A percentile compares a stretch with the other conserved stretches of the same genome.
These are phyloP conservation scores for Anadara kagoshimensis DNA, from an alignment of 1,140 invertebrate genomes.

Conservation along the genomic window DNA sequence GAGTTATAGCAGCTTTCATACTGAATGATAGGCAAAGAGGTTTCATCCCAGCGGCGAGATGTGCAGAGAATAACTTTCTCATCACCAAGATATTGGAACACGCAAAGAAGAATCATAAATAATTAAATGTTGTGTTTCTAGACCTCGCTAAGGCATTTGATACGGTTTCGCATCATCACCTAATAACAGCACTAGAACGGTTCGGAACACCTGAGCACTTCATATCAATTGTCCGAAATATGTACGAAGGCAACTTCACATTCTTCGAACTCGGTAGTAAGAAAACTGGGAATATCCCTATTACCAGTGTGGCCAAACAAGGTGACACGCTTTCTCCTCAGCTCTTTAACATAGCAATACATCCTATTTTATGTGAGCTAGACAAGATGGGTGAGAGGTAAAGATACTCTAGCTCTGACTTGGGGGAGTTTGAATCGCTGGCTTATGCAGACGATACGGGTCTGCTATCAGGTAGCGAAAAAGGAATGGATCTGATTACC, in stretches of 20 bases:
- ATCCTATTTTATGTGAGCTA: neutral
- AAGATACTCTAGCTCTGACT: conserved; percentile 2
- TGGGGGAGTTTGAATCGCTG: conserved; percentile 15
- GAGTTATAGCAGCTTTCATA: neutral
- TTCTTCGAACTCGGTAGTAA: conserved; percentile 26
- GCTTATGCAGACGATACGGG: conserved; percentile 42
- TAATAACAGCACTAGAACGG: conserved; percentile 32
- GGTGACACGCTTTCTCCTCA: conserved; percentile 75
- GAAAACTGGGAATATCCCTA: conserved; percentile 1
- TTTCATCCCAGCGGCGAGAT: conserved; percentile 31
- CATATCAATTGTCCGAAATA: conserved; percentile 20
- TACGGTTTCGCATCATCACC: conserved; percentile 55
- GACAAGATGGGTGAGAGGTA: conserved; percentile 13
- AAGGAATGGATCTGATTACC: conserved; percentile 45
- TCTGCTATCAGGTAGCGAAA: too few species aligned
- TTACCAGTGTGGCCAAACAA: conserved; percentile 73
- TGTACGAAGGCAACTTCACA: conserved; percentile 25
- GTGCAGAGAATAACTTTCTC: conserved; percentile 28
- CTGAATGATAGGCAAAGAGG: conserved; percentile 31
- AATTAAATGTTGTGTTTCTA: conserved; percentile 32
- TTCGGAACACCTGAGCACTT: conserved; percentile 20
- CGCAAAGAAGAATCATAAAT: conserved; percentile 21
- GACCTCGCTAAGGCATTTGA: conserved; percentile 66
- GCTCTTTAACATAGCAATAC: conserved; percentile 75
- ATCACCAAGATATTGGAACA: conserved; percentile 20